Percentiles rank a stretch among this genome's conserved stretches.
Conservation (phyloP, 92 coral and sea anemone genomes). For the Palythoa grandiflora region DNA sequence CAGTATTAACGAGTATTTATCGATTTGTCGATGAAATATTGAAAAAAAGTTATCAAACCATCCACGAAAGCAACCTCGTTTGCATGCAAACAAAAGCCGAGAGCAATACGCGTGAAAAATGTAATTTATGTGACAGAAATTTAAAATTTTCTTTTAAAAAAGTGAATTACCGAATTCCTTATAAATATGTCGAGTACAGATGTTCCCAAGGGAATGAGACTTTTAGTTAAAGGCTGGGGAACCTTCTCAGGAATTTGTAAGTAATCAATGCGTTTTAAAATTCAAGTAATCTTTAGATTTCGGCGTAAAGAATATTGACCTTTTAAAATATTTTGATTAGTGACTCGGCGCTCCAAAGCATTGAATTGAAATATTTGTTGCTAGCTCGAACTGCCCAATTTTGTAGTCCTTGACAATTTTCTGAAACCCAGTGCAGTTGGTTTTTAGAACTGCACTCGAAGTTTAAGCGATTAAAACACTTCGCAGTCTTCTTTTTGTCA, state of each 20-base stretch:
- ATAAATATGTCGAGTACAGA: slow-evolving; percentile 50
- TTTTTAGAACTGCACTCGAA: too few species aligned
- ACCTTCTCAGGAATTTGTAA: slow-evolving; percentile 94
- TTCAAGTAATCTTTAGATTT: neutral
- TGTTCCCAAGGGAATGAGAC: slow-evolving; percentile 84
- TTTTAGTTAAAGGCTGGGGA: slow-evolving; percentile 95
- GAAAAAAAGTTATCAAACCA: neutral
- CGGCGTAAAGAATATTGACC: too few species aligned
- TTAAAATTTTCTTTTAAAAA: neutral
- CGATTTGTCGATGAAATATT: slow-evolving; percentile 24
- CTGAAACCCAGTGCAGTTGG: too few species aligned
- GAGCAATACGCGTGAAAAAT: neutral
- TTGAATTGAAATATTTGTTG: too few species aligned
- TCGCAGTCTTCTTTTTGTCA: too few species aligned
- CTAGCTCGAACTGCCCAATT: too few species aligned
- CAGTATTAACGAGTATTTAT: slow-evolving; percentile 37
- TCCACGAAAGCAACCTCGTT: slow-evolving; percentile 29
- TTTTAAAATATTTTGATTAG: too few species aligned
- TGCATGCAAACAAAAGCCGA: neutral
- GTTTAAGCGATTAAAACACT: too few species aligned
- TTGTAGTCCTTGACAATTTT: too few species aligned
- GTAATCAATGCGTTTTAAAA: slow-evolving; percentile 17
- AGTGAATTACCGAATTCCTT: neutral
- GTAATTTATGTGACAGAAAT: neutral
- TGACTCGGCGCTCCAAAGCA: too few species aligned